Base-by-base conservation (phyloP, 2,888 invertebrate species). In the Agelastica alni region DNA sequence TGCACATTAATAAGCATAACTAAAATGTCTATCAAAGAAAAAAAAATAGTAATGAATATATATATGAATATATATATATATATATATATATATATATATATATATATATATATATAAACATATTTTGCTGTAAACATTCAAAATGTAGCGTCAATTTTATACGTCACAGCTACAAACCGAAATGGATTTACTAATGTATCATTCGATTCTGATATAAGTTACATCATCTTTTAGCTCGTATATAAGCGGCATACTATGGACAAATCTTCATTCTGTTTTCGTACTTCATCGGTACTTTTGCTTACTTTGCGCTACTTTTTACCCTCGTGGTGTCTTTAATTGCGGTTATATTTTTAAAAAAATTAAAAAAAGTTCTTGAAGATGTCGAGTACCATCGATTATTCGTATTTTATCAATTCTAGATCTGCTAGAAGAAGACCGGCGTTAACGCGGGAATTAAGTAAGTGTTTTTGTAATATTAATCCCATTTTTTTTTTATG, bases 381-480 rank as follows among this genome's bases (percentile, higher is more conserved):
- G 28, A 61, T 61, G 61, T 51, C 54, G 16, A 44, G 45, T 18
- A 36, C 12, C 41, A 76, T 80, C 62, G 79, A 82, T 68, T 82
- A 81, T 59, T 73, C 72, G 13, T 67, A 77, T 53, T 82, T 82
- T 59, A 75, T 77, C 59, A 79, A 77, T 36, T 74, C 78, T 4
- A 70, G 76, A 43, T 75, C 81, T 2, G 77, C 77, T 20, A 72
- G 78, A 61, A 76, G 82, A 62, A 64, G 79, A 62, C 77, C 81
- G 1, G 79, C 78, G 0, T 72, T 79, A 6, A 80, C 81, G 1
- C 74, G 82, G 64, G 81, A 81, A 73, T 65, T 82, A 52, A 81
- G 82, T 82, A 72, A 80, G 80, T 72, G 26, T 28, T 46, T 53
- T 54, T 54, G 16, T 30, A 18, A 36, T 28, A 36, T 16, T 37